Evolutionary conservation across 1,140 invertebrate species (phyloP).

Genomic region (Meloidogyne exigua): DNA sequence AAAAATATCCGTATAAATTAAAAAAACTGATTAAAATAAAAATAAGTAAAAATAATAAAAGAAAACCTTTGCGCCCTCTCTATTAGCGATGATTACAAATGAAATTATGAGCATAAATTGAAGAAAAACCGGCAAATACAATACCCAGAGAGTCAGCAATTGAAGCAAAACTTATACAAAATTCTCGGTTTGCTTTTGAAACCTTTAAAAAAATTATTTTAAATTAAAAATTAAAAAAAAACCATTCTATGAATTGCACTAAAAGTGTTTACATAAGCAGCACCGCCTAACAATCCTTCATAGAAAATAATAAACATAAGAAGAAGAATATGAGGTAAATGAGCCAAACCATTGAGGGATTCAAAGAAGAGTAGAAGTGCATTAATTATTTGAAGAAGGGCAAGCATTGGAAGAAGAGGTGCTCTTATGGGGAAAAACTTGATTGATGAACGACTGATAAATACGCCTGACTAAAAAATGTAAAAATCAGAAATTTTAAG

Average conservation of each 20-base stretch:
- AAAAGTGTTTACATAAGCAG: slow-evolving; percentile 52
- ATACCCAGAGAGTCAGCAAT: slow-evolving; percentile 48
- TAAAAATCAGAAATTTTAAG: too few species aligned
- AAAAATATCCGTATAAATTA: neutral
- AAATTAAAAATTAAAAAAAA: slow-evolving; percentile 15
- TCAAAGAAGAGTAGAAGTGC: slow-evolving; percentile 51
- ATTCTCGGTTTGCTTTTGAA: slow-evolving; percentile 38
- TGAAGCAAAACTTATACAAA: slow-evolving; percentile 44
- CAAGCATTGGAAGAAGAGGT: slow-evolving; percentile 74
- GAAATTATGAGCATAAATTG: slow-evolving; percentile 43
- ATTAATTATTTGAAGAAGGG: slow-evolving; percentile 73
- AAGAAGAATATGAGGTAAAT: slow-evolving; percentile 49
- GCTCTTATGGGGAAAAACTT: slow-evolving; percentile 71
- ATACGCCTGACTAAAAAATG: slow-evolving; percentile 70
- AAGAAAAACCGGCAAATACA: slow-evolving; percentile 45
- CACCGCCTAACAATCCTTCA: slow-evolving; percentile 46
- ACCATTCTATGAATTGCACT: slow-evolving; percentile 37
- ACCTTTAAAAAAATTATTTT: slow-evolving; percentile 26
- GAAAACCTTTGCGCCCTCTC: neutral
- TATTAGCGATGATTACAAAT: slow-evolving; percentile 37
- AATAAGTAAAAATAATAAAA: too few species aligned
- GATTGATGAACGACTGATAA: slow-evolving; percentile 80
- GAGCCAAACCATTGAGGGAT: slow-evolving; percentile 42
- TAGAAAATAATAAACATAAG: slow-evolving; percentile 48
- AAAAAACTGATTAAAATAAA: neutral